Base-by-base conservation (phyloP, 2,113 vertebrate species). In the Psophia crepitans region DNA sequence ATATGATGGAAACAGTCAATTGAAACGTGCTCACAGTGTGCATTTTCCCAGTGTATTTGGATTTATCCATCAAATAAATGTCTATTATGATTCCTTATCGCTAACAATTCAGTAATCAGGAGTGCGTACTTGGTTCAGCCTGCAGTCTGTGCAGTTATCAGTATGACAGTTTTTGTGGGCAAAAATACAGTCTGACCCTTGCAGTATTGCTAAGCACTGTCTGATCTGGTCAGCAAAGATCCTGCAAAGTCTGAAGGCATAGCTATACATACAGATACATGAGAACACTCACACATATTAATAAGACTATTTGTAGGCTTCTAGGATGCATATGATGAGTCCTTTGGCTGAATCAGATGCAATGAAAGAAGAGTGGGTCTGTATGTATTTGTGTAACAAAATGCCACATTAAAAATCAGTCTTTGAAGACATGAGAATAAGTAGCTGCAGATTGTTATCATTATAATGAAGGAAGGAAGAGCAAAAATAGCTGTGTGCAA, bases 31-130 rank as follows among this genome's bases (percentile, higher is more conserved):
- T 94, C 75, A 41, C 90, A 43, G 68, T 11, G 75, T 88, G 86
- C 32, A 1, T 90, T 93, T 93, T 6, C 54, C 71, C 71, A 54
- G 20, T 65, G 4, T 41, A 43, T 79, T 20, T 93, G 75, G 83
- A 88, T 90, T 93, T 95, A 61, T 73, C 81, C 57, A n/a, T 88
- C 63, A 80, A 88, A 93, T 22, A 92, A 94, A 90, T 57, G 44
- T 77, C 60, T 91, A 1, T 58, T 81, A 12, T 48, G 82, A 90
- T 89, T 90, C 41, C 60, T 75, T 76, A 51, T 64, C 73, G 78
- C 43, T 60, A 81, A 49, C 35, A 73, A 1, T 66, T 90, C 70
- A 46, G 71, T 66, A 78, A 90, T 87, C 76, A 87, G 43, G 19
- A 70, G 41, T 53, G 51, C 24, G 1, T 81, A 56, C 61, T 51